Evolutionary conservation across 1,140 invertebrate species (phyloP).

Genomic region (Andrena cerasifolii): DNA sequence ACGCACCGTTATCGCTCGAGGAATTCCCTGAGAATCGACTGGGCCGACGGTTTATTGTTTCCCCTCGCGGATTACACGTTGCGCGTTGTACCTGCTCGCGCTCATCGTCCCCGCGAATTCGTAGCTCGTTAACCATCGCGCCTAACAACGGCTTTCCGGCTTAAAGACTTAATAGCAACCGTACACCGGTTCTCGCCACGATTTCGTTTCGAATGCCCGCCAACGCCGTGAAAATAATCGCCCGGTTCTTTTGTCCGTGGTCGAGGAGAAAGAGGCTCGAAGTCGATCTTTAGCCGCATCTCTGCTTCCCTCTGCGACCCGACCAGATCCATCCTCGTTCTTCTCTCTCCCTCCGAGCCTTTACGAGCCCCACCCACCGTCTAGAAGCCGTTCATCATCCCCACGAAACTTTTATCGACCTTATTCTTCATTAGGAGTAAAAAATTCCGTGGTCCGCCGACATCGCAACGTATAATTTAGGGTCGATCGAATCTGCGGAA

Average conservation of each 20-base stretch:
- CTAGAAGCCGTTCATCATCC: conserved; percentile 55
- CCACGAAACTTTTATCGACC: conserved; percentile 45
- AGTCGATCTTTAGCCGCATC: background rate
- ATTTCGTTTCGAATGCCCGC: no score
- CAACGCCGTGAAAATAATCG: background rate
- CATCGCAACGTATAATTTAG: conserved; percentile 63
- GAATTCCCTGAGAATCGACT: conserved; percentile 44
- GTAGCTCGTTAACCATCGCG: background rate
- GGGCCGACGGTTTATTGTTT: conserved; percentile 38
- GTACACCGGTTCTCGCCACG: background rate
- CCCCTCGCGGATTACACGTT: background rate
- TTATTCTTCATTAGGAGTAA: conserved; percentile 53
- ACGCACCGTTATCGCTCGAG: conserved; percentile 47
- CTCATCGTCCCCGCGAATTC: background rate
- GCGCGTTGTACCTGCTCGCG: no score
- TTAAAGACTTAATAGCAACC: background rate
- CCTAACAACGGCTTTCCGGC: background rate
- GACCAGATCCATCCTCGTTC: conserved; percentile 8
- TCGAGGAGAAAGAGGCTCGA: background rate
- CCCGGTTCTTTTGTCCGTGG: background rate
- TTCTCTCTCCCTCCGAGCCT: conserved; percentile 1
- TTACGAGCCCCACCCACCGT: conserved; percentile 32
- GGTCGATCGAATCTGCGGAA: conserved; percentile 52
- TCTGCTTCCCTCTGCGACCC: background rate
- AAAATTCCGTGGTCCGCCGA: conserved; percentile 33